Percentiles rank a stretch among this genome's conserved stretches.
Conservation (phyloP, 2,113 vertebrate genomes). For the cattle (Bos taurus) region DNA sequence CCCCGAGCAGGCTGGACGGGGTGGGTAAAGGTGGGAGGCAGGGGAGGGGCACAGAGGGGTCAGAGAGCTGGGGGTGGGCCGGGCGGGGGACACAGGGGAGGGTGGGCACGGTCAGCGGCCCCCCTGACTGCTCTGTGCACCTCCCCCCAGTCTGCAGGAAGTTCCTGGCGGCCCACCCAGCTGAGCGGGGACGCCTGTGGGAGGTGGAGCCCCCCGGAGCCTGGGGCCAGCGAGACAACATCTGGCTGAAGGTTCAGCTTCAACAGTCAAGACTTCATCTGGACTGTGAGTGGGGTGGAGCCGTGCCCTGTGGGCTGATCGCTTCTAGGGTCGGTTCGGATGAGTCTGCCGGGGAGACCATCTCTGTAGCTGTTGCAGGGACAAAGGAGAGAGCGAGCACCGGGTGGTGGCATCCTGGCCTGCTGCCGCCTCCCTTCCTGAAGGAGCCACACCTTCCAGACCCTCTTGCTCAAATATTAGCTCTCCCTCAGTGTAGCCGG, state of each 20-base stretch:
- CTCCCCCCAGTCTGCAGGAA: slow-evolving; percentile 84
- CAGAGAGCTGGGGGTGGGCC: fast-evolving
- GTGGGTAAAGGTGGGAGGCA: neutral
- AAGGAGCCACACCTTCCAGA: neutral
- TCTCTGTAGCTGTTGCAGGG: too few relatives aligned
- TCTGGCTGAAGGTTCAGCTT: slow-evolving; percentile 91
- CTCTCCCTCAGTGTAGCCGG: neutral
- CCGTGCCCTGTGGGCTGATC: neutral
- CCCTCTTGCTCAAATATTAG: neutral
- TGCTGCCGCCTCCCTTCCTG: neutral
- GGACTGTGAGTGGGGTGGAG: slow-evolving; percentile 72
- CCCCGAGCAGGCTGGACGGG: neutral
- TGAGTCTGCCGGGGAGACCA: fast-evolving
- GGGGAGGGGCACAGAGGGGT: fast-evolving
- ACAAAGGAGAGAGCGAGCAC: neutral
- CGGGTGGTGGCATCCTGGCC: fast-evolving
- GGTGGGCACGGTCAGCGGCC: neutral
- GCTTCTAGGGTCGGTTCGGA: fast-evolving
- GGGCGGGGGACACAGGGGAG: fast-evolving
- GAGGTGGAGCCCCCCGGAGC: slow-evolving; percentile 91
- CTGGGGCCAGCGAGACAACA: slow-evolving; percentile 88
- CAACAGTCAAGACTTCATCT: slow-evolving; percentile 49
- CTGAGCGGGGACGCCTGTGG: slow-evolving; percentile 86
- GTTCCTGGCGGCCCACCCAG: slow-evolving; percentile 81
- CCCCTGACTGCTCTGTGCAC: fast-evolving